Evolutionary conservation across 2,888 invertebrate species (phyloP).

Genomic region (Geophilus truncorum): DNA sequence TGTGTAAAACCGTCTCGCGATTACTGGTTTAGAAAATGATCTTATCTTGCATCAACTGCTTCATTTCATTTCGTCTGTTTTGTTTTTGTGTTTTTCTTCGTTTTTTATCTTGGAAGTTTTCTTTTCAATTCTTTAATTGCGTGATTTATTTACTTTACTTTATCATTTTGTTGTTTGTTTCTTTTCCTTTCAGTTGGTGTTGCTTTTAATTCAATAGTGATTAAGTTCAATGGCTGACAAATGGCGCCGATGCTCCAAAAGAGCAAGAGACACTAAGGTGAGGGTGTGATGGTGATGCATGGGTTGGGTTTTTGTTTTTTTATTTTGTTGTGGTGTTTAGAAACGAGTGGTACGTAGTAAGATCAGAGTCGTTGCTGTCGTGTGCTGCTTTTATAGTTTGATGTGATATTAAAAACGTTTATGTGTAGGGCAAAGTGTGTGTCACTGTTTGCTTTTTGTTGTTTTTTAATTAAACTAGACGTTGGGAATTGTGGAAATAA

Average conservation of each 20-base stretch:
- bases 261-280: not conserved
- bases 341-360: no score
- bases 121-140: not conserved
- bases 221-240: conserved; percentile 6
- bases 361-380: not conserved
- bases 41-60: no score
- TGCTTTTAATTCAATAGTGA: not conserved
- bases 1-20: no score
- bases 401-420: not conserved
- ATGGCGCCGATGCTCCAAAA: conserved; percentile 10
- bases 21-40: no score
- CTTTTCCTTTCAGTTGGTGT: conserved; percentile 12
- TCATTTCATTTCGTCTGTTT: no score
- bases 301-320: not conserved
- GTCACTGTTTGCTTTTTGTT: not conserved
- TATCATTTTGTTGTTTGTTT: not conserved
- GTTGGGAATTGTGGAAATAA: not conserved
- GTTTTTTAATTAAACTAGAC: not conserved
- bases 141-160: not conserved
- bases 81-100: not conserved
- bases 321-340: not conserved
- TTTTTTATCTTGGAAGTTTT: no score
- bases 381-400: not conserved
- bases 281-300: not conserved
- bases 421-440: not conserved